Conservation (phyloP, 1,140 invertebrate genomes). For the Plectus sambesii region DNA sequence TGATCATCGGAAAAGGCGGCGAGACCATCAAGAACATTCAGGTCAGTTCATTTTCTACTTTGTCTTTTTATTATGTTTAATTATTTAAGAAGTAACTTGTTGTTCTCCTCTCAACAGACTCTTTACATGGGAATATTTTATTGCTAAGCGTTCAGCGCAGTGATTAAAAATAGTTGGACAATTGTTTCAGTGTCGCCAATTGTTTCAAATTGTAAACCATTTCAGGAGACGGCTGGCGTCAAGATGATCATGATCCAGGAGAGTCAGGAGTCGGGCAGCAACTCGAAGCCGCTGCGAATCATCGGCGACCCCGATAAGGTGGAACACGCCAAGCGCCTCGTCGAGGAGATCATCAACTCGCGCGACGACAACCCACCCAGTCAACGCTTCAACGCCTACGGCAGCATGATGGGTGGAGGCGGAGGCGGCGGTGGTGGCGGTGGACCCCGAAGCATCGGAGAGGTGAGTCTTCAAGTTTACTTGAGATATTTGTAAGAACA, state of each 20-base stretch:
- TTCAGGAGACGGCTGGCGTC: constrained; percentile 74
- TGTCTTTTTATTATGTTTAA: constrained; percentile 1
- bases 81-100: constrained; percentile 9
- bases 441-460: constrained; percentile 31
- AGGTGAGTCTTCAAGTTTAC: too few species aligned
- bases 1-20: constrained; percentile 89
- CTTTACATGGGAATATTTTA: neutral
- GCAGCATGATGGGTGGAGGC: constrained; percentile 20
- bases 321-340: constrained; percentile 83
- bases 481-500: too few species aligned
- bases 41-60: constrained; percentile 40
- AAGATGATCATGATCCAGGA: constrained; percentile 98
- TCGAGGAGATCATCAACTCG: constrained; percentile 67
- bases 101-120: too few species aligned
- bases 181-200: constrained; percentile 20
- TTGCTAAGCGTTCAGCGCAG: too few species aligned
- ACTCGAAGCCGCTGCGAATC: constrained; percentile 78
- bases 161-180: too few species aligned
- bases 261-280: constrained; percentile 60
- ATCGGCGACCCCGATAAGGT: constrained; percentile 84
- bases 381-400: constrained; percentile 24
- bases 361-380: constrained; percentile 16
- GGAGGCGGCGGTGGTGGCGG: constrained; percentile 15
- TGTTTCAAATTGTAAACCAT: constrained; percentile 2
- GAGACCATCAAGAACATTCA: constrained; percentile 95